Conservation (phyloP, 2,113 vertebrate species). For the Heterotilapia buettikoferi region DNA sequence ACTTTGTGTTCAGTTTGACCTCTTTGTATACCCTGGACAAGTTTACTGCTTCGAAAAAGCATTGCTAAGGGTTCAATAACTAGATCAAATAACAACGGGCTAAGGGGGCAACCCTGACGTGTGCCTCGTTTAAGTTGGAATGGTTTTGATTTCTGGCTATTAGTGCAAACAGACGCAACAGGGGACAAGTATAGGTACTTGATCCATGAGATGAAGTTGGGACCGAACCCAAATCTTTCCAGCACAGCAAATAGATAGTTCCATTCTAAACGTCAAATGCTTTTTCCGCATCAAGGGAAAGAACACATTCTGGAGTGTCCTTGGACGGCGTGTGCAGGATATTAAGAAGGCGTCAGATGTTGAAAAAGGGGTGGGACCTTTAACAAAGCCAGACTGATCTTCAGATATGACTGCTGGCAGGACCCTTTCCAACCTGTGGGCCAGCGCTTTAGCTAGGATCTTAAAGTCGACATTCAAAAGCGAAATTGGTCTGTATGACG, state of each 20-base stretch:
- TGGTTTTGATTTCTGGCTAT: not conserved
- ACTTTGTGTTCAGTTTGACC: not conserved
- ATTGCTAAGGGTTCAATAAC: not conserved
- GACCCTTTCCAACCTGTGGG: not conserved
- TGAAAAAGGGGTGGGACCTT: not conserved
- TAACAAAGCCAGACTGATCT: not conserved
- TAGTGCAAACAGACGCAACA: not conserved
- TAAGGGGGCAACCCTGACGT: not conserved
- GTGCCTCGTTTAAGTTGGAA: rapidly evolving
- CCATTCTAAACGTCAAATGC: not conserved
- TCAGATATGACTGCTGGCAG: not conserved
- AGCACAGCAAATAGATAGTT: not conserved
- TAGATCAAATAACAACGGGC: not conserved
- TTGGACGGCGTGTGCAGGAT: not conserved
- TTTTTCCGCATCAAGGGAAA: not conserved
- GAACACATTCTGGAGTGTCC: not conserved
- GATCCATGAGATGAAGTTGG: not conserved
- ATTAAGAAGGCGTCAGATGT: not conserved
- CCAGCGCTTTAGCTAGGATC: not conserved
- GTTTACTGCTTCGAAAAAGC: rapidly evolving
- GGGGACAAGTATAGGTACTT: not conserved
- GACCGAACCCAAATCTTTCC: not conserved
- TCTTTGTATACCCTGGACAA: rapidly evolving
- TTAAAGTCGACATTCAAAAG: rapidly evolving
- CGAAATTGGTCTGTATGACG: not conserved